Percentiles rank a stretch among this genome's conserved stretches.
Conservation (phyloP, 2,797 vertebrate species). For the Graptemys geographica region DNA sequence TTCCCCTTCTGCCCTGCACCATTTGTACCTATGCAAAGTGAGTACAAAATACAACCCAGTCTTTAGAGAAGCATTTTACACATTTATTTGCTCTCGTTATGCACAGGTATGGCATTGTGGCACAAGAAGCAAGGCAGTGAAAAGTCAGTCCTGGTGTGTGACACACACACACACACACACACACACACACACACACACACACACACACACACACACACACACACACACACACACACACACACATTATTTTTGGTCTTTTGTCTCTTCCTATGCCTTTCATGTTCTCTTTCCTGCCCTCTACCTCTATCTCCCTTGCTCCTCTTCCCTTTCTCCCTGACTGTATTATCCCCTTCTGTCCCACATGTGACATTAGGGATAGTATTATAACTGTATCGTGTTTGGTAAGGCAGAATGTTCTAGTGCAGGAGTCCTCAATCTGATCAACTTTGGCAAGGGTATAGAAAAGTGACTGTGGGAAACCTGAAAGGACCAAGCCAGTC, state of each 20-base stretch:
- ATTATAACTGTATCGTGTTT: background rate
- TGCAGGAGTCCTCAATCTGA: background rate
- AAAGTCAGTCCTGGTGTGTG: background rate
- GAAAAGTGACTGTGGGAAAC: background rate
- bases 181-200: no score
- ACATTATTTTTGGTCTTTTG: background rate
- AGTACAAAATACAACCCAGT: background rate
- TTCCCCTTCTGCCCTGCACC: background rate
- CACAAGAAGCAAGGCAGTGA: background rate
- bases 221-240: no score
- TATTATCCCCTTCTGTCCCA: background rate
- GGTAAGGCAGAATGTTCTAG: background rate
- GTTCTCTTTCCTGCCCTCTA: background rate
- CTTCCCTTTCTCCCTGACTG: background rate
- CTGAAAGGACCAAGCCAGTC: background rate
- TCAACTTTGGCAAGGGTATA: background rate
- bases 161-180: no score
- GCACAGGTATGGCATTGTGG: background rate
- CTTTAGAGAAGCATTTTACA: background rate
- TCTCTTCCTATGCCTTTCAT: background rate
- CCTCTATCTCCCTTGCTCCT: background rate
- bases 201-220: no score
- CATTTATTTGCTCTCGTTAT: background rate
- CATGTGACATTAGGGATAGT: background rate
- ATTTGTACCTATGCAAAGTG: background rate